These are phyloP conservation scores for Limnephilus rhombicus DNA, from an alignment of 2,888 invertebrate species.

Conservation along the genomic window DNA sequence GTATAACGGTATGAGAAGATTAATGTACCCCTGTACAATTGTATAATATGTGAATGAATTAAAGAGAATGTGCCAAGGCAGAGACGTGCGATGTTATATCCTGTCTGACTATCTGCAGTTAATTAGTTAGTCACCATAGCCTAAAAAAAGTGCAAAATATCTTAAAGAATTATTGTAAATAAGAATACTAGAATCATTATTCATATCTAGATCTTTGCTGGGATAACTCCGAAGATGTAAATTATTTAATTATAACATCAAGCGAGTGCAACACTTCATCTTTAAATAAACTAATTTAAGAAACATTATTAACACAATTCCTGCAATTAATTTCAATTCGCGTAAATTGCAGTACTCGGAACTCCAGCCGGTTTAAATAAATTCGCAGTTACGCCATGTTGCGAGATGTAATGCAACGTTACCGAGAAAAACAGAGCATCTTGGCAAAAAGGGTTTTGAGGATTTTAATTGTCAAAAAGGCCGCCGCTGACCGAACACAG, in stretches of 20 bases:
- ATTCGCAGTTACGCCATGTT: neutral
- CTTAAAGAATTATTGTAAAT: neutral
- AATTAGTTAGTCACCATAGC: no score
- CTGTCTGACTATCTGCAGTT: no score
- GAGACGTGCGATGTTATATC: no score
- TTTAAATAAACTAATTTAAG: neutral
- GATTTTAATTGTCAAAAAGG: conserved; percentile 35
- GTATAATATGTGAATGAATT: no score
- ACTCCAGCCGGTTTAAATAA: conserved; percentile 6
- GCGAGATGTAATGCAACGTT: no score
- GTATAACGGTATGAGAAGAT: no score
- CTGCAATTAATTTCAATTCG: conserved; percentile 33
- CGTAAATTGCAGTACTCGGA: conserved; percentile 35
- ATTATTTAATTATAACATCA: neutral
- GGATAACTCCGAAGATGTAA: neutral
- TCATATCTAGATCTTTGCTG: neutral
- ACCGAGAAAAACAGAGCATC: neutral
- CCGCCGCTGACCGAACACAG: conserved; percentile 13
- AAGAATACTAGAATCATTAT: neutral
- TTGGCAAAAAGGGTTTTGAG: neutral
- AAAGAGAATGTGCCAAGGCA: no score
- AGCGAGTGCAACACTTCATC: neutral
- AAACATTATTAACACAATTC: neutral
- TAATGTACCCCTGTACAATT: no score
- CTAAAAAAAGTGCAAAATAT: neutral